Evolutionary conservation across 2,113 vertebrate species (phyloP).

Genomic region (Apodemus sylvaticus): DNA sequence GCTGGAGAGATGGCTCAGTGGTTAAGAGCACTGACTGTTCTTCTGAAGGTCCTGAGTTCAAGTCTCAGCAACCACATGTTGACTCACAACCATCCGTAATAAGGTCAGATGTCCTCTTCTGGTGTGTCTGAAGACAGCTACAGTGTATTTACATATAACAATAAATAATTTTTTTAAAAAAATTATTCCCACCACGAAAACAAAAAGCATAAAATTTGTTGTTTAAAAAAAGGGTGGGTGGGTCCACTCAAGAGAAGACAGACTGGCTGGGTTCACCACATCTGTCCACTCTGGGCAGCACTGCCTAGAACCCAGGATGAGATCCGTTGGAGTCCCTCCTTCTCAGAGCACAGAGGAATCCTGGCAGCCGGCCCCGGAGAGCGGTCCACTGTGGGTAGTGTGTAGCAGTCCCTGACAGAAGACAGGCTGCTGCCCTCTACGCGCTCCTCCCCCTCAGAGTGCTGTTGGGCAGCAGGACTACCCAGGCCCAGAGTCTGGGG

Average conservation of each 20-base stretch:
- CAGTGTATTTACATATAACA: no score
- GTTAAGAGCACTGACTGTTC: no score
- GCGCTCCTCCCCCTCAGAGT: neutral
- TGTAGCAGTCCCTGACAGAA: neutral
- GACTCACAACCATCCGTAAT: no score
- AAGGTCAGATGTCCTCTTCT: no score
- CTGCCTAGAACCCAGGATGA: neutral
- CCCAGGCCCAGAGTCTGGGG: neutral
- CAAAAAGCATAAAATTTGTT: neutral
- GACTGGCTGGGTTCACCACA: neutral
- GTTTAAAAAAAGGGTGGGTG: neutral
- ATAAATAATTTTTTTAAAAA: no score
- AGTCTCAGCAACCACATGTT: no score
- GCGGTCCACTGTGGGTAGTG: no score
- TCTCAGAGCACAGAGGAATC: neutral
- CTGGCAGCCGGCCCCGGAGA: neutral
- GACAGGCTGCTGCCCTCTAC: neutral
- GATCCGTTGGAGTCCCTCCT: no score
- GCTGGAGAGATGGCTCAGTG: no score
- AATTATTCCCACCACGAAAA: no score
- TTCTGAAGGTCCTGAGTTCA: no score
- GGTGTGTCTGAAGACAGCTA: no score
- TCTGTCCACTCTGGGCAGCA: neutral
- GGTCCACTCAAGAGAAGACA: neutral
- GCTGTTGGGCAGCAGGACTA: neutral